Base-by-base conservation (phyloP, 2,888 invertebrate species). In the Limnephilus rhombicus region DNA sequence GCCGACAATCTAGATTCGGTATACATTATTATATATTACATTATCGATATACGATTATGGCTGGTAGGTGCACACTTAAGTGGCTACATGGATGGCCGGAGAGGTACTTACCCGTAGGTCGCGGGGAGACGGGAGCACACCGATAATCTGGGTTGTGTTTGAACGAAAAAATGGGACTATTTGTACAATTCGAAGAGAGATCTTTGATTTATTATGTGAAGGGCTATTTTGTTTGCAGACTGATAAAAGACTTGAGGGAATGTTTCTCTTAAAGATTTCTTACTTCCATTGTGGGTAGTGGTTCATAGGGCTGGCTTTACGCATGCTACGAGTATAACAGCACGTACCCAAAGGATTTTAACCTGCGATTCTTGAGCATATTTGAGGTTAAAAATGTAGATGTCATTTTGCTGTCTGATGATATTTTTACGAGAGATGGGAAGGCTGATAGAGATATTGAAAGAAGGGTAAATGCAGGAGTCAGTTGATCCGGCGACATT, bases 41-140 rank as follows among this genome's bases (percentile, higher is more conserved):
- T 45, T 86, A 86, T 86, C 86, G 86, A 86, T 86, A 86, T 86
- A 37, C 86, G 86, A 86, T 45, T 86, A 83, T 37, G 83, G 83
- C 83, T 18, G 37, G 24, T 24, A 68, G 68, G 68, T 24, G 68
- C 68, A 18, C 68, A n/a, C n/a, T 24, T 53, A 68, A 68, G 68
- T 68, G 68, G 68, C 68, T 68, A 68, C 68, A 68, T 24, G 68
- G 68, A 68, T 68, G 68, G 68, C n/a, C 68, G 5, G 68, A 68
- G 24, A 68, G n/a, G 68, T 68, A 68, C 68, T 24, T 68, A 24
- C 24, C 68, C 68, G 68, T n/a, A 68, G 68, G 68, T n/a, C 68
- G 68, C 68, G 68, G 24, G 9, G 68, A n/a, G 68, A 68, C 9
- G 24, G 68, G 68, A 24, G 68, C 24, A 9, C 68, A 68, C 68